These are phyloP conservation scores for Drosophila pegasa DNA, from an alignment of 2,888 invertebrate genomes.

Conservation along the genomic window DNA sequence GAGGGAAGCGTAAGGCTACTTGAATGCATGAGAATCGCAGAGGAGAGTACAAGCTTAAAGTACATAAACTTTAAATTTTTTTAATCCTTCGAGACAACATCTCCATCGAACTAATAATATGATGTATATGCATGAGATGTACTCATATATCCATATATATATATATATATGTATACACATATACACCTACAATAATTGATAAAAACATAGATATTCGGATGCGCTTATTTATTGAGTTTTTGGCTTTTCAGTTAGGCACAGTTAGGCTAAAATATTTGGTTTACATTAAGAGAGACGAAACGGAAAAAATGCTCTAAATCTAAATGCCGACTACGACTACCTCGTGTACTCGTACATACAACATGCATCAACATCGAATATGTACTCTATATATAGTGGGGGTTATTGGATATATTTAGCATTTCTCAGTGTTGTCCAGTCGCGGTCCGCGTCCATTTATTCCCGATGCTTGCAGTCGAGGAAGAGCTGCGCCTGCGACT, in stretches of 20 bases:
- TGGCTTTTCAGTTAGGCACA: constrained; percentile 36
- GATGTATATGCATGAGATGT: too few species aligned
- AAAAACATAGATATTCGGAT: constrained; percentile 27
- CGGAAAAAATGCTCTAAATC: constrained; percentile 70
- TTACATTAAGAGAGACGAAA: constrained; percentile 52
- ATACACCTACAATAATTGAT: neutral
- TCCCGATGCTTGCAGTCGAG: constrained; percentile 83
- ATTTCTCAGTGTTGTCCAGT: constrained; percentile 12
- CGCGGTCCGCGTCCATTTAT: constrained; percentile 42
- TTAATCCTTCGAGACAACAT: too few species aligned
- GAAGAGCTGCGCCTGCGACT: constrained; percentile 80
- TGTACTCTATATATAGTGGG: constrained; percentile 23
- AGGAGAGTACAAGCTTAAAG: too few species aligned
- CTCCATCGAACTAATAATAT: too few species aligned
- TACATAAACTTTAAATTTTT: too few species aligned
- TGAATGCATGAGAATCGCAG: neutral
- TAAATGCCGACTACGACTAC: constrained; percentile 84
- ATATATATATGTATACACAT: too few species aligned
- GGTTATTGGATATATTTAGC: constrained; percentile 11
- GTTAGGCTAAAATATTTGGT: constrained; percentile 12
- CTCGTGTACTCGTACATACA: constrained; percentile 67
- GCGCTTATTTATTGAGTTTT: constrained; percentile 69
- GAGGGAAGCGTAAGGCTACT: neutral
- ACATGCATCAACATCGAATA: constrained; percentile 40
- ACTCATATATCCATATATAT: neutral